Percentiles rank a stretch among this genome's conserved stretches.
phyloP scores from a whole-genome alignment of 2,797 vertebrate genomes.

The Micrastur ruficollis region DNA sequence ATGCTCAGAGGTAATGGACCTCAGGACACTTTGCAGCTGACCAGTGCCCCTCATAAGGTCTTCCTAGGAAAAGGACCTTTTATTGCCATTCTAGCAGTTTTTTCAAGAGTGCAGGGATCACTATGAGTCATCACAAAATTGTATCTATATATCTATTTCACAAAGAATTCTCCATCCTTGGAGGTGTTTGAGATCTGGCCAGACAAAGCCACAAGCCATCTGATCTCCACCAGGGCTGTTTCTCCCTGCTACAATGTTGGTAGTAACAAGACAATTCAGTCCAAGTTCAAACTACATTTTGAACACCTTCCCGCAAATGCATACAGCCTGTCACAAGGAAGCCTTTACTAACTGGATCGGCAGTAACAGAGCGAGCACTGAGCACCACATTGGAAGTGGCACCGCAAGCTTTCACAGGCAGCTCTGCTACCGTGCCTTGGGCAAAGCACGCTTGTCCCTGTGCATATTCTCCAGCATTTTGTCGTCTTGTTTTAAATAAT shows the following conservation, averaged over 20 bases:
- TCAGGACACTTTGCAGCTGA: neutral
- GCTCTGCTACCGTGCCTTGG: neutral
- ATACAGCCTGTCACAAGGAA: neutral
- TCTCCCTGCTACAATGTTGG: neutral
- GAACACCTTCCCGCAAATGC: neutral
- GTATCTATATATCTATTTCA: neutral
- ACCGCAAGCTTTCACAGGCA: neutral
- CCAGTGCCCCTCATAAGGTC: neutral
- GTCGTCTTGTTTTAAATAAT: neutral
- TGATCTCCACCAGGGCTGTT: neutral
- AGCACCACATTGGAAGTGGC: neutral
- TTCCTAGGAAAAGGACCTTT: neutral
- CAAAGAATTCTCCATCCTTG: neutral
- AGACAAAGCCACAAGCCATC: neutral
- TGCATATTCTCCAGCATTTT: neutral
- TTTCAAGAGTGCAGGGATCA: neutral
- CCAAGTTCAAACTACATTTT: neutral
- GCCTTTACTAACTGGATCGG: neutral
- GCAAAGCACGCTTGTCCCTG: neutral
- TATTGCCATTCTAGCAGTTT: neutral
- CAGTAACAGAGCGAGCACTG: rapidly evolving
- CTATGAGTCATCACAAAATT: neutral
- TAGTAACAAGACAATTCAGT: rapidly evolving
- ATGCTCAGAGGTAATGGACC: neutral
- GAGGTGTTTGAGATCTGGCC: neutral